Percentiles rank a stretch among this genome's conserved stretches.
These are phyloP conservation scores for Atta texana DNA, from an alignment of 1,140 invertebrate species.

Conservation along the genomic window DNA sequence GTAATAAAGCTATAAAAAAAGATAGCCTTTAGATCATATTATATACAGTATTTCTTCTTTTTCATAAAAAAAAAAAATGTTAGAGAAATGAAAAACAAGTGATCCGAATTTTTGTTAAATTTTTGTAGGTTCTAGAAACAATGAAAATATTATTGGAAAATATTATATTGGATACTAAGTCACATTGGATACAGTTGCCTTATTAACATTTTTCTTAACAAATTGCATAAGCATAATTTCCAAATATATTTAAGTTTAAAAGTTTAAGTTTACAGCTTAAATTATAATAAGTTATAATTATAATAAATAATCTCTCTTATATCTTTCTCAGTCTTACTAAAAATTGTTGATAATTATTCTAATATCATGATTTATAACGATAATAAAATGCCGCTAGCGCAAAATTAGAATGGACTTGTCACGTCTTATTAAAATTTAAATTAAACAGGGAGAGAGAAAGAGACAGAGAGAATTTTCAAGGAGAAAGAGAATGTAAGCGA, in stretches of 20 bases:
- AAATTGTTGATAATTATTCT: slow-evolving; percentile 10
- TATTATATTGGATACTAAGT: too few species aligned
- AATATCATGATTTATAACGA: slow-evolving; percentile 63
- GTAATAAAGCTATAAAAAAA: too few species aligned
- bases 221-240: not conserved
- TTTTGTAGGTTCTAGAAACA: too few species aligned
- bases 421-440: slow-evolving; percentile 85
- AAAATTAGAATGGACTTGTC: slow-evolving; percentile 82
- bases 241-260: not conserved
- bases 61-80: too few species aligned
- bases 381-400: slow-evolving; percentile 79
- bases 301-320: not conserved
- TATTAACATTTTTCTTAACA: not conserved
- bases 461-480: not conserved
- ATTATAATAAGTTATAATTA: not conserved
- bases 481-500: slow-evolving; percentile 54
- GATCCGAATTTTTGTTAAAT: too few species aligned
- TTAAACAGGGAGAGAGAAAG: slow-evolving; percentile 72
- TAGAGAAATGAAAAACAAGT: too few species aligned
- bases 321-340: not conserved
- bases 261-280: not conserved
- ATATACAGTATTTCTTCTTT: too few species aligned
- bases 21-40: too few species aligned
- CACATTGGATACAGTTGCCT: too few species aligned
- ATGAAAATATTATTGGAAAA: too few species aligned